Evolutionary conservation across 1,140 invertebrate species (phyloP).

Genomic region (Drosophila busckii): DNA sequence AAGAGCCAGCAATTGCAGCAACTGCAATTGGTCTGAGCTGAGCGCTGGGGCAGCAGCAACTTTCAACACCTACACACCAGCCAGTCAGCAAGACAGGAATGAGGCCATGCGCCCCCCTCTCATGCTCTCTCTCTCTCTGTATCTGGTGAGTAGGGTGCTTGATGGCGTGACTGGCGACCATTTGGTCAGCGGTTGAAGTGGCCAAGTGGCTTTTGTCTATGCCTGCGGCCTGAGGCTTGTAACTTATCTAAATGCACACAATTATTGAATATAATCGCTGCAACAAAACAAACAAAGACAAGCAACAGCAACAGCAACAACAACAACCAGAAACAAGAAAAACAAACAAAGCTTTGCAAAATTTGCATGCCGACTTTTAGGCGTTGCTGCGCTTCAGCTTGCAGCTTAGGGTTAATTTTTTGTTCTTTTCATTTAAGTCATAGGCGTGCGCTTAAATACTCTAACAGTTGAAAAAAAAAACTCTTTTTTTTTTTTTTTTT

Average conservation of each 20-base stretch:
- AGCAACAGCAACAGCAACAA: too few relatives aligned
- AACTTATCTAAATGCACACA: conserved; percentile 78
- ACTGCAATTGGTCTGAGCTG: background rate
- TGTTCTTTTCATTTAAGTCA: too few relatives aligned
- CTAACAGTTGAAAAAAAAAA: background rate
- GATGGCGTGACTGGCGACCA: conserved; percentile 67
- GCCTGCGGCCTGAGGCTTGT: conserved; percentile 54
- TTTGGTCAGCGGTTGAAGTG: conserved; percentile 53
- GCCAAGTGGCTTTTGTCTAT: conserved; percentile 12
- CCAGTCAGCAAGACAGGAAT: background rate
- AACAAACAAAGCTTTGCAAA: conserved; percentile 48
- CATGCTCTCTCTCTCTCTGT: background rate
- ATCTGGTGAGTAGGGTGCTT: conserved; percentile 28
- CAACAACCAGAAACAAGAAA: too few relatives aligned
- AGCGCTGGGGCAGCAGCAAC: conserved; percentile 18
- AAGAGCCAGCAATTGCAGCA: background rate
- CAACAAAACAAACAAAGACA: background rate
- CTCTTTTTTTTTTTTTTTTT: too few relatives aligned
- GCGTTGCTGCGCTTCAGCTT: conserved; percentile 43
- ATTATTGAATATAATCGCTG: conserved; percentile 78
- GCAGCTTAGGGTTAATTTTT: too few relatives aligned
- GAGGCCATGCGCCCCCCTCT: background rate
- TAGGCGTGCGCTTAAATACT: too few relatives aligned
- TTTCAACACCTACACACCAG: conserved; percentile 70
- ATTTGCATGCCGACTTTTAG: conserved; percentile 63